phyloP scores from a whole-genome alignment of 2,113 vertebrate genomes.

The Cephalopterus ornatus region DNA sequence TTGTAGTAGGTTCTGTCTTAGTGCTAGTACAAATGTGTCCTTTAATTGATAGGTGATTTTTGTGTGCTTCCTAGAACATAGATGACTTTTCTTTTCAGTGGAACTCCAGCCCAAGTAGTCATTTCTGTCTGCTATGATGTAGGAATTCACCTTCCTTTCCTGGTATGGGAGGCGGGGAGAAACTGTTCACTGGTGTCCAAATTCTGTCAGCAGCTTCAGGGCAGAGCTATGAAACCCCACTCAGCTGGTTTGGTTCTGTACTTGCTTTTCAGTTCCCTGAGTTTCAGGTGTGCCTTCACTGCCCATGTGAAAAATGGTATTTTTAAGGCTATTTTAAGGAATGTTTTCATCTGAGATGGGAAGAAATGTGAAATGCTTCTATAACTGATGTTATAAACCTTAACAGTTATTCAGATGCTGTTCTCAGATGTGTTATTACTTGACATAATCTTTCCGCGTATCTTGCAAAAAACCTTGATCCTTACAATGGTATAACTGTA shows the following conservation, averaged over 20 bases:
- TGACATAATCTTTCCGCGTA: not conserved
- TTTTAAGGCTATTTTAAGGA: not conserved
- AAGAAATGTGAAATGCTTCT: not conserved
- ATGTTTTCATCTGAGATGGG: not conserved
- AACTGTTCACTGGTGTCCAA: not conserved
- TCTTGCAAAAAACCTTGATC: not conserved
- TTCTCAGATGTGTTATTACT: not conserved
- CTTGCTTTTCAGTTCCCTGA: accelerated
- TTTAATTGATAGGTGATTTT: not conserved
- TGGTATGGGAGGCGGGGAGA: not conserved
- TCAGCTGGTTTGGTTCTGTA: accelerated
- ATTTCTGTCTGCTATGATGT: not conserved
- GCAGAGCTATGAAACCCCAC: accelerated
- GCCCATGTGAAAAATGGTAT: accelerated
- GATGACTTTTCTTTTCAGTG: not conserved
- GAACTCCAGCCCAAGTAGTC: not conserved
- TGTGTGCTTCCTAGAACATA: not conserved
- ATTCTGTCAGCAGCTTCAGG: not conserved
- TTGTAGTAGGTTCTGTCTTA: not conserved
- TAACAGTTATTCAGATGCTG: not conserved
- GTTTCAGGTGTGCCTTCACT: not conserved
- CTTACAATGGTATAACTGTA: not conserved
- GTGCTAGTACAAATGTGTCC: accelerated
- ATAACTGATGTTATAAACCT: not conserved
- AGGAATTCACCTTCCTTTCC: not conserved